These are phyloP conservation scores for Diorhabda carinulata DNA, from an alignment of 1,140 invertebrate genomes.

Conservation along the genomic window DNA sequence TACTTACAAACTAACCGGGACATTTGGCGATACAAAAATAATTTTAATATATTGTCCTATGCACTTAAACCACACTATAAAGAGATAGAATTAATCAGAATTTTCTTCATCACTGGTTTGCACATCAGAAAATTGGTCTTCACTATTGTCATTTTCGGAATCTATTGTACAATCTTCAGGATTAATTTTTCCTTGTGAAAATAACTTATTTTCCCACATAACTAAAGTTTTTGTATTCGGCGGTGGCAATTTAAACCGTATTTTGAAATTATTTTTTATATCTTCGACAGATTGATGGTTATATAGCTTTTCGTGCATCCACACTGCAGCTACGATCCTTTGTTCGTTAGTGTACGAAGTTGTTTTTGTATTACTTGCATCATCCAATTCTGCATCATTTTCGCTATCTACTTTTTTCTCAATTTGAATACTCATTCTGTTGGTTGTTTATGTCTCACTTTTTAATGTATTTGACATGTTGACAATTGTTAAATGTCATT, in stretches of 20 bases:
- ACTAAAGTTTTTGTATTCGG: constrained; percentile 31
- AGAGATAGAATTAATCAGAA: neutral
- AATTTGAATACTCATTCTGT: too few species aligned
- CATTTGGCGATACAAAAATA: too few species aligned
- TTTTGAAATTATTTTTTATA: constrained; percentile 35
- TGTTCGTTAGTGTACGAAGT: constrained; percentile 31
- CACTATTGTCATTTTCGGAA: neutral
- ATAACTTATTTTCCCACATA: constrained; percentile 36
- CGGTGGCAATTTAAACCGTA: constrained; percentile 29
- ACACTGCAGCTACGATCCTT: constrained; percentile 35
- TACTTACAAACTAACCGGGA: too few species aligned
- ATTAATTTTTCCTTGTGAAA: constrained; percentile 29
- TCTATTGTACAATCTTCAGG: constrained; percentile 17
- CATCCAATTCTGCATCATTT: too few species aligned
- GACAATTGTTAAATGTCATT: too few species aligned
- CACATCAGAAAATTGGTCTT: neutral
- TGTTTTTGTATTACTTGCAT: too few species aligned
- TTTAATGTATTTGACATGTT: too few species aligned
- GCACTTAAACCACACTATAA: too few species aligned
- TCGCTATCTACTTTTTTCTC: too few species aligned
- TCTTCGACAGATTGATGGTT: constrained; percentile 37
- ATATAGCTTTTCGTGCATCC: constrained; percentile 36
- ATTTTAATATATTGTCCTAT: too few species aligned
- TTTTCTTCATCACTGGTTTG: neutral
- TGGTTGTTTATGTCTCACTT: too few species aligned